These are phyloP conservation scores for Cacatua alba DNA, from an alignment of 2,113 vertebrate genomes.

Conservation along the genomic window DNA sequence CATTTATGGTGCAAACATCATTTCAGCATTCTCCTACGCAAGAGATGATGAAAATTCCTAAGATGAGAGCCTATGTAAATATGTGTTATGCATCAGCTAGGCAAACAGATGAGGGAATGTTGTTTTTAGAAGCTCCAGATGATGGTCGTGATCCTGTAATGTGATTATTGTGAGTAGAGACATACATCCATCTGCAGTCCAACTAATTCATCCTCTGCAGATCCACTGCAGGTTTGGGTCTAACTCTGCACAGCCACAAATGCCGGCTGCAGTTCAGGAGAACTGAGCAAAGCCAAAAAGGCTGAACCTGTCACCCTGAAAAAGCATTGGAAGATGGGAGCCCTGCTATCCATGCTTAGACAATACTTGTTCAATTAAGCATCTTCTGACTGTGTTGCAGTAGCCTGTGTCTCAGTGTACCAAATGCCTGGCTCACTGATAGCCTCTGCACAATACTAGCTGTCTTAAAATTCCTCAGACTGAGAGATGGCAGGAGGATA, in stretches of 20 bases:
- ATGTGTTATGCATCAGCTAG: slow-evolving; percentile 34
- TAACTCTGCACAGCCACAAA: not conserved
- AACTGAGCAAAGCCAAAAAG: not conserved
- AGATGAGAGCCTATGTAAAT: slow-evolving; percentile 56
- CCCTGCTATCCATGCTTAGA: slow-evolving; percentile 21
- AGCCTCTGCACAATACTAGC: slow-evolving; percentile 15
- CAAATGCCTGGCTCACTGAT: slow-evolving; percentile 61
- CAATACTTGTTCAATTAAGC: slow-evolving; percentile 37
- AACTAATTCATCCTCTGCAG: not conserved
- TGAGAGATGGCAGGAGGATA: not conserved
- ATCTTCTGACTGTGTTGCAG: slow-evolving; percentile 63
- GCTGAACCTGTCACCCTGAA: not conserved
- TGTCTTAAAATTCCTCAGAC: not conserved
- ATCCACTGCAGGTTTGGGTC: not conserved
- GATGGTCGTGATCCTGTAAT: not conserved
- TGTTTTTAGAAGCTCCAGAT: slow-evolving; percentile 62
- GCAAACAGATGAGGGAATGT: slow-evolving; percentile 47
- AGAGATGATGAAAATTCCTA: slow-evolving; percentile 57
- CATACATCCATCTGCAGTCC: not conserved
- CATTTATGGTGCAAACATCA: slow-evolving; percentile 58
- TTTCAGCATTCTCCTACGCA: slow-evolving; percentile 60
- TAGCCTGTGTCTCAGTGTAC: slow-evolving; percentile 46
- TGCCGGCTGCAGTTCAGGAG: slow-evolving; percentile 1
- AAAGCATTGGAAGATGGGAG: not conserved
- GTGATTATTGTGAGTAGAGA: slow-evolving; percentile 6